phyloP scores from a whole-genome alignment of 64 coral and sea anemone species.

The Montipora sp. region DNA sequence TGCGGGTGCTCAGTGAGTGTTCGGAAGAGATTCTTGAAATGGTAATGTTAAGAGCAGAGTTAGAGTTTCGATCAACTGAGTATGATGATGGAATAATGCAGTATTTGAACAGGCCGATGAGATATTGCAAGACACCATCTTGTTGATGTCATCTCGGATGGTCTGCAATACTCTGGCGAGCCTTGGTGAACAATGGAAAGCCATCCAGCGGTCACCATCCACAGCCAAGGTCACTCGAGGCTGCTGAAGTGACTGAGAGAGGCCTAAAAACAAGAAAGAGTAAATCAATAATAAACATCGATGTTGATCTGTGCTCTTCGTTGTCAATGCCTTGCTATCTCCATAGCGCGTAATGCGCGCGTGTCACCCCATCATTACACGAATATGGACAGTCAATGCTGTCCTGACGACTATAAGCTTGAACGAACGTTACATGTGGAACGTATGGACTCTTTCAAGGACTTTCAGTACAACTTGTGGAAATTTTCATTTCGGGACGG shows the following conservation, averaged over 20 bases:
- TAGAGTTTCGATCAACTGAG: conserved; percentile 39
- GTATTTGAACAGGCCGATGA: conserved; percentile 1
- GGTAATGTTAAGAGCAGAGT: conserved; percentile 26
- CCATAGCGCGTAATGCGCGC: too few relatives aligned
- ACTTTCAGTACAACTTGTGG: too few relatives aligned
- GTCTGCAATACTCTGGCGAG: conserved; percentile 69
- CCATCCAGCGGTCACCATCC: conserved; percentile 91
- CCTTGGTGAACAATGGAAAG: conserved; percentile 81
- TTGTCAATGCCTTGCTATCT: too few relatives aligned
- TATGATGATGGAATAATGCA: conserved; percentile 38
- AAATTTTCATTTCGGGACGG: too few relatives aligned
- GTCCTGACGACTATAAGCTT: background rate
- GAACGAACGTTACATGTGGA: too few relatives aligned
- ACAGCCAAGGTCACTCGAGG: conserved; percentile 64
- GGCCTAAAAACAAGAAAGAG: background rate
- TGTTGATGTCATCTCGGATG: conserved; percentile 64
- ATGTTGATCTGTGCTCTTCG: too few relatives aligned
- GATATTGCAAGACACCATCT: conserved; percentile 69
- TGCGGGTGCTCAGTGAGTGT: background rate
- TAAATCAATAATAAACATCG: too few relatives aligned
- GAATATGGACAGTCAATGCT: too few relatives aligned
- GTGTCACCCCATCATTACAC: too few relatives aligned
- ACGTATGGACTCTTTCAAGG: too few relatives aligned
- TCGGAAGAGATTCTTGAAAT: background rate
- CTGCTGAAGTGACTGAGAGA: background rate